These are phyloP conservation scores for Merluccius polli DNA, from an alignment of 2,797 vertebrate genomes.

Conservation along the genomic window DNA sequence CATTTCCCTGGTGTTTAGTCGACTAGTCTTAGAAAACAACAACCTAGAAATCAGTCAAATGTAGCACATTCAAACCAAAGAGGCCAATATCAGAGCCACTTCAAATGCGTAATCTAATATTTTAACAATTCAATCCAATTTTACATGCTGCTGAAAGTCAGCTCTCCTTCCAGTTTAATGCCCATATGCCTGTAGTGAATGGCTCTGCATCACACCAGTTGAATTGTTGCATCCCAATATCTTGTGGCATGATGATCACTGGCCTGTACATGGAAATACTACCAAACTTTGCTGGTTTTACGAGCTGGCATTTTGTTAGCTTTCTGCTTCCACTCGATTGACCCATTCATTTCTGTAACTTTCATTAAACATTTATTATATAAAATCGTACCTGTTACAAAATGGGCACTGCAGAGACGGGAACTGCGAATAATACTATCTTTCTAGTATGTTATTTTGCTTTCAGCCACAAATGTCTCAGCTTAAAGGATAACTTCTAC, in stretches of 20 bases:
- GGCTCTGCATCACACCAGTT: too few species aligned
- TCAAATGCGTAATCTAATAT: not conserved
- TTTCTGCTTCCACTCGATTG: not conserved
- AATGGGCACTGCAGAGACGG: not conserved
- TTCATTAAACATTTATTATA: not conserved
- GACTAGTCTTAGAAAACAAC: not conserved
- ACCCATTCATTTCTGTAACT: too few species aligned
- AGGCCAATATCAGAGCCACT: not conserved
- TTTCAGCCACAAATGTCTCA: not conserved
- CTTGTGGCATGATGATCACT: not conserved
- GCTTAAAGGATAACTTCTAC: not conserved
- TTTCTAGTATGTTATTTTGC: not conserved
- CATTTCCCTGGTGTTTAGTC: not conserved
- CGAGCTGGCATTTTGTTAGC: not conserved
- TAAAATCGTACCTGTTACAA: not conserved
- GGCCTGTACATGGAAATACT: not conserved
- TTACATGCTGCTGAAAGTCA: too few species aligned
- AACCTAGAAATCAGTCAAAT: not conserved
- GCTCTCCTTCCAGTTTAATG: too few species aligned
- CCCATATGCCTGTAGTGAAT: too few species aligned
- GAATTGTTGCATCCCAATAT: too few species aligned
- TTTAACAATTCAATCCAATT: too few species aligned
- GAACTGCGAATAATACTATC: not conserved
- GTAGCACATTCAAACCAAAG: not conserved
- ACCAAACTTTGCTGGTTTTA: too few species aligned